Evolutionary conservation across 2,113 vertebrate species (phyloP), one percentile per base, ranked within the genome.

Genomic region (Gracilinanus agilis): DNA sequence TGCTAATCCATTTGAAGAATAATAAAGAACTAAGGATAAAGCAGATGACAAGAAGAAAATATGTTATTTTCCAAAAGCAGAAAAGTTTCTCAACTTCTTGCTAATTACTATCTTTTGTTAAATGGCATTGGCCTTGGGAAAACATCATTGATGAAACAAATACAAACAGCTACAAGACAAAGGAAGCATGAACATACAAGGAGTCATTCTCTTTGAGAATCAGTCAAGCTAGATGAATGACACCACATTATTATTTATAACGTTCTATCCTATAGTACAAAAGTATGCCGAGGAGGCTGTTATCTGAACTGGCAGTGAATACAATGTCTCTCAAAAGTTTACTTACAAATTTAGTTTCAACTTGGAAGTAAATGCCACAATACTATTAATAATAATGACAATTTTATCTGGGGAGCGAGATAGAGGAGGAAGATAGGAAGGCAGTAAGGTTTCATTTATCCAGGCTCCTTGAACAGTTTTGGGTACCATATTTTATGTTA

Each of bases 1-100:
- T 89, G 53, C 89, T 94, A 94, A 91, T 90, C 58, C 29, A 61
- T 49, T 93, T 92, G 61, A 94, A 88, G 55, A 95, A 90, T 92
- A 53, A 89, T 49, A 16, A 10, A 92, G 55, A 96, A 40, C 16
- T 61, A 19, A 58, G 44, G 44, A 54, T 91, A 92, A 91, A 89
- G 23, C 19, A 55, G 8, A 56, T 92, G 53, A 53, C 55, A 90
- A 92, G 24, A 95, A 93, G 88, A 21, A 94, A n/a, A 49, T 83
- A 5, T 34, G 34, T 13, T 83, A 55, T 53, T 88, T 92, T 24
- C 61, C 61, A 23, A 94, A 54, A 94, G 89, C 55, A n/a, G 67
- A 90, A 67, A 53, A 27, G 34, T 29, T 53, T 61, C 53, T 40
- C 19, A 0, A 83, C 67, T 83, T 83, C 16, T 89, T 92, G 21